Conservation (phyloP, 2,888 invertebrate species). For the Cerceris rybyensis region DNA sequence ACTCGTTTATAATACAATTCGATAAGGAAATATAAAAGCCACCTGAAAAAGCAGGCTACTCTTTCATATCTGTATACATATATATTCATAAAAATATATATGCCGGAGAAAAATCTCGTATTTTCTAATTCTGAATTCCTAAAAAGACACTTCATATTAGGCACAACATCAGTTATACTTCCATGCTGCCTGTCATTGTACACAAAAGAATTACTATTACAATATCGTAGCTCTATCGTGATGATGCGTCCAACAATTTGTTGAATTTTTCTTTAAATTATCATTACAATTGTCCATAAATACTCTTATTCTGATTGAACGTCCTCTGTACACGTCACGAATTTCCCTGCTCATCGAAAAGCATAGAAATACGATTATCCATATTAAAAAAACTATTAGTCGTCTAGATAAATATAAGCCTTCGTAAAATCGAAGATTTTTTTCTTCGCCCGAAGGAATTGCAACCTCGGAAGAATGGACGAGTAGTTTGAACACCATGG, state of each 20-base stretch:
- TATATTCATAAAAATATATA: conserved; percentile 20
- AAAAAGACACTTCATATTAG: conserved; percentile 66
- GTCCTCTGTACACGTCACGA: too few species aligned
- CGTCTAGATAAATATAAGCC: too few species aligned
- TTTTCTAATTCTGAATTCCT: conserved; percentile 35
- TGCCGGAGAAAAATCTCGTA: conserved; percentile 27
- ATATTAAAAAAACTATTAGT: too few species aligned
- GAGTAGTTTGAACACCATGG: conserved; percentile 25
- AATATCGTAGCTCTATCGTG: conserved; percentile 22
- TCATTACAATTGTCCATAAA: too few species aligned
- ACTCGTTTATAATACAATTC: conserved; percentile 70
- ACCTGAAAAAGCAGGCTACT: conserved; percentile 69
- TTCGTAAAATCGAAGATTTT: too few species aligned
- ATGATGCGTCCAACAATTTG: conserved; percentile 8
- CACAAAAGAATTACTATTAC: conserved; percentile 28
- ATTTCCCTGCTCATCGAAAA: too few species aligned
- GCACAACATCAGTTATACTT: conserved; percentile 71
- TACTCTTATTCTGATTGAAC: too few species aligned
- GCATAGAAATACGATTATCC: too few species aligned
- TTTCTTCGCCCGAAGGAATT: too few species aligned
- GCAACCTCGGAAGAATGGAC: not conserved
- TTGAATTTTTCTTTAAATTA: conserved; percentile 11
- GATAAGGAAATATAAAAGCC: conserved; percentile 71
- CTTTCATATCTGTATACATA: conserved; percentile 23
- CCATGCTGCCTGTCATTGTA: conserved; percentile 73